Percentiles rank a stretch among this genome's conserved stretches.
Evolutionary conservation across 2,113 vertebrate species (phyloP).

Genomic region (Pelecanus crispus): DNA sequence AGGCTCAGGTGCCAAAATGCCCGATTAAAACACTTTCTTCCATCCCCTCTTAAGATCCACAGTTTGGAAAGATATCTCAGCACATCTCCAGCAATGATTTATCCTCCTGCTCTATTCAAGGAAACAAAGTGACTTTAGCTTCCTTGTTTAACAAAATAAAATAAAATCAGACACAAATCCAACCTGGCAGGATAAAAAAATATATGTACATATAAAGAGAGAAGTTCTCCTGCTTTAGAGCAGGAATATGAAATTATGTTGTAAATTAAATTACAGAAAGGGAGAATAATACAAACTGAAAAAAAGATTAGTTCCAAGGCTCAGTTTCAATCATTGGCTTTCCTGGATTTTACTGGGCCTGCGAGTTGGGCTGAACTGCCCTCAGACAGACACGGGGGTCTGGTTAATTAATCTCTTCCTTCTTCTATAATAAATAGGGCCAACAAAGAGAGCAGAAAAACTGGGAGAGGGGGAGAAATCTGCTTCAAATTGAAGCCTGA

Average conservation of each 20-base stretch:
- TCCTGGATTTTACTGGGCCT: conserved; percentile 5
- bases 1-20: conserved; percentile 35
- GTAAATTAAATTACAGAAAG: conserved; percentile 55
- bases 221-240: conserved; percentile 59
- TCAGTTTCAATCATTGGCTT: conserved; percentile 20
- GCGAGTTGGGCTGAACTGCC: background rate
- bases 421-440: background rate
- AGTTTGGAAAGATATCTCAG: conserved; percentile 51
- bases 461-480: background rate
- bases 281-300: conserved; percentile 46
- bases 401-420: background rate
- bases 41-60: background rate
- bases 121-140: conserved; percentile 39
- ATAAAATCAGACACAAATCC: conserved; percentile 39
- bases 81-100: conserved; percentile 48
- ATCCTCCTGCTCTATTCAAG: conserved; percentile 44
- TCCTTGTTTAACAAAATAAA: conserved; percentile 65
- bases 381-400: background rate
- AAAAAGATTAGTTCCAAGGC: conserved; percentile 40
- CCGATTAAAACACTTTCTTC: conserved; percentile 50
- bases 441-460: background rate
- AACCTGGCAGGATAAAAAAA: conserved; percentile 51
- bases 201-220: conserved; percentile 54
- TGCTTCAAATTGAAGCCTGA: background rate
- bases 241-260: conserved; percentile 54